Evolutionary conservation across 2,888 invertebrate genomes (phyloP), one percentile per base, ranked within the genome.

Genomic region (Orthosia incerta): DNA sequence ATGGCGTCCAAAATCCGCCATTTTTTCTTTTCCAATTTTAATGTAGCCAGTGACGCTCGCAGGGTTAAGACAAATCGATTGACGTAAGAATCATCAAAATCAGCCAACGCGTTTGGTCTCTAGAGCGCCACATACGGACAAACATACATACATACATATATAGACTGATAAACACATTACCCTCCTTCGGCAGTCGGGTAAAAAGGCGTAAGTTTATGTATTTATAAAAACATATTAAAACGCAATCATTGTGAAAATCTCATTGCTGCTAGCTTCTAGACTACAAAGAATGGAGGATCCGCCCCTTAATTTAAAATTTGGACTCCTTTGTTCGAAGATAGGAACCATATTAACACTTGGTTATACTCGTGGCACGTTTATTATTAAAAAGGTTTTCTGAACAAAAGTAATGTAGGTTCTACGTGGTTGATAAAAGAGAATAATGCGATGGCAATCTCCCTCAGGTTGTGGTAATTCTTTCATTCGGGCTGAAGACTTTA

Each of bases 281-380:
- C 84, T 66, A 81, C 16, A 46, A 12, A 3, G 57, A 68, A 60
- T 11, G 60, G 26, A n/a, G 53, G 18, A 12, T 18, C 66, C 74
- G 31, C 77, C 81, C 70, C 62, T 81, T 86, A 84, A 84, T 84
- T 84, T 84, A 81, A 86, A 84, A 84, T 86, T 84, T 76, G 51
- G 67, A 26, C 55, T 71, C 68, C 67, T 77, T 77, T 73, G 75
- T 76, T 70, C 48, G 31, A 39, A 56, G 72, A 61, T 70, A 53
- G 39, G 20, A 45, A 66, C 46, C 59, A 74, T 74, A 76, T 84
- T 74, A 84, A 74, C 78, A 79, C 82, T 64, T 64, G 20, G 50
- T 62, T 63, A 63, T 62, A 57, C 66, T 56, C 23, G 39, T 13
- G 56, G 45, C 70, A 61, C 76, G 71, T 78, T 65, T 74, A 62